Evolutionary conservation across 1,140 invertebrate species (phyloP).

Genomic region (Chionoecetes opilio): DNA sequence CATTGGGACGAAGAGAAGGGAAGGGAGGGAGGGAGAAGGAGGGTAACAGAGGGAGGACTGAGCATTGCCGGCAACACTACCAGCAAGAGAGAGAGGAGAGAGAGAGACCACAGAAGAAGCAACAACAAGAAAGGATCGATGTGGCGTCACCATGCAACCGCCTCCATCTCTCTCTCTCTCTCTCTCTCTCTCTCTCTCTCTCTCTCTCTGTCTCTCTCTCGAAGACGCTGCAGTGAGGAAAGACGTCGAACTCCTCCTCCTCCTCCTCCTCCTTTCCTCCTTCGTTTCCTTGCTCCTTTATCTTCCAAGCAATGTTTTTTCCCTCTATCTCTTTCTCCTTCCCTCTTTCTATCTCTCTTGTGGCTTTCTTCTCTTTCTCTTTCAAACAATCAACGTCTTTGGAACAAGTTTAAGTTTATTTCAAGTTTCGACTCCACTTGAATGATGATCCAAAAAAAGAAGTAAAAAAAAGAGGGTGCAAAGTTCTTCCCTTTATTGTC

Average conservation of each 20-base stretch:
- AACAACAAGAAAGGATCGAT: conserved; percentile 58
- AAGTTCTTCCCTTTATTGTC: no score
- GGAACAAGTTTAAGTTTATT: no score
- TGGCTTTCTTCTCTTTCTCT: not conserved
- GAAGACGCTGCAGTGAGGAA: no score
- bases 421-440: no score
- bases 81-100: conserved; percentile 24
- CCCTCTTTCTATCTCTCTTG: conserved; percentile 4
- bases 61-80: conserved; percentile 38
- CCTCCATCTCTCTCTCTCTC: conserved; percentile 44
- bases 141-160: conserved; percentile 47
- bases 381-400: not conserved
- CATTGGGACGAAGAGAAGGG: not conserved
- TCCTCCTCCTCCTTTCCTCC: not conserved
- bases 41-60: not conserved
- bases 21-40: not conserved
- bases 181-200: conserved; percentile 50
- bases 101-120: conserved; percentile 38
- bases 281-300: not conserved
- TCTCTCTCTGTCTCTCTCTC: conserved; percentile 47
- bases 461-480: no score
- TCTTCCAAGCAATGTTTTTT: conserved; percentile 6
- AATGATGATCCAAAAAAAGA: no score
- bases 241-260: not conserved
- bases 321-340: conserved; percentile 24